A percentile compares a stretch with the other conserved stretches of the same genome.
These are phyloP conservation scores for Scaptomyza tumidula DNA, from an alignment of 2,888 invertebrate species.

Conservation along the genomic window DNA sequence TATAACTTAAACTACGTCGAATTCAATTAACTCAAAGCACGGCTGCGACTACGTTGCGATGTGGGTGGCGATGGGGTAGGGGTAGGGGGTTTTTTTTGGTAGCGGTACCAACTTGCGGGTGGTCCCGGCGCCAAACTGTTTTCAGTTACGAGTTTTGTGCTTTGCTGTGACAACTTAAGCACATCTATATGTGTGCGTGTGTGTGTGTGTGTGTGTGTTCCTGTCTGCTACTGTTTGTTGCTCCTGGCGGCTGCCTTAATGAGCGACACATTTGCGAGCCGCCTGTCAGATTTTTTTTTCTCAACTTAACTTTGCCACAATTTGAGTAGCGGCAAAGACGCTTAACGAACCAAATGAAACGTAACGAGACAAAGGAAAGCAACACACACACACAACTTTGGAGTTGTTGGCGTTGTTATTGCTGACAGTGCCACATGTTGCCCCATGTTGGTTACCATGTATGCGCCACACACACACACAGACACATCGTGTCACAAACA, in stretches of 20 bases:
- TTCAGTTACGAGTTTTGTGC: constrained; percentile 34
- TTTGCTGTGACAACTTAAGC: constrained; percentile 49
- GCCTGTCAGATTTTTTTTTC: constrained; percentile 36
- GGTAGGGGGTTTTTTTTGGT: neutral
- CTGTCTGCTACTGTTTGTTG: constrained; percentile 1
- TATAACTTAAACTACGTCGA: constrained; percentile 70
- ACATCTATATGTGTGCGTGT: constrained; percentile 8
- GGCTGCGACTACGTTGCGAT: constrained; percentile 23
- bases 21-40: constrained; percentile 68
- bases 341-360: constrained; percentile 44
- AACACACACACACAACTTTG: constrained; percentile 20
- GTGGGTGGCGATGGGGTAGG: too few species aligned
- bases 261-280: constrained; percentile 43
- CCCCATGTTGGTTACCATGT: constrained; percentile 32
- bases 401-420: constrained; percentile 11
- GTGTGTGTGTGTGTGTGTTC: neutral
- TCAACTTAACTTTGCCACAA: constrained; percentile 39
- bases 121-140: constrained; percentile 40
- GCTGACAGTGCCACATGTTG: constrained; percentile 24
- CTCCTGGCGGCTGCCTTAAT: constrained; percentile 30
- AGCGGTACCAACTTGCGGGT: constrained; percentile 41
- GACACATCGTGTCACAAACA: constrained; percentile 35
- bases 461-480: constrained; percentile 10
- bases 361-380: constrained; percentile 36
- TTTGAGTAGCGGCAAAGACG: constrained; percentile 48